phyloP scores from a whole-genome alignment of 2,888 invertebrate species.

The Vesta saturnalis region DNA sequence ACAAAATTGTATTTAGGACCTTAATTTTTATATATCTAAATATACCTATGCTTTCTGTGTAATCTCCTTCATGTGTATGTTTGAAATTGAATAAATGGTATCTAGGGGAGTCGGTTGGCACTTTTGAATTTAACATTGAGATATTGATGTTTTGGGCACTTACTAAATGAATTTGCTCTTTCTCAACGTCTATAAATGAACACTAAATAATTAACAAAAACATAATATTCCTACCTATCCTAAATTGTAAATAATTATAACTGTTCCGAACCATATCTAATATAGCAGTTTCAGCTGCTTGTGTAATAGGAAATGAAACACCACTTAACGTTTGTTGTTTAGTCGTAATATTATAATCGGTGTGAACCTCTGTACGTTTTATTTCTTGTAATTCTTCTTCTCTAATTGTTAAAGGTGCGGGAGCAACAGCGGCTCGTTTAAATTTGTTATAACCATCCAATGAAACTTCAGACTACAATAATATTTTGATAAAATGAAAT shows the following conservation, averaged over 20 bases:
- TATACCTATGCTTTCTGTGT: slow-evolving; percentile 82
- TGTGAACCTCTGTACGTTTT: slow-evolving; percentile 73
- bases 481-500: background rate
- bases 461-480: slow-evolving; percentile 70
- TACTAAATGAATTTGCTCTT: slow-evolving; percentile 88
- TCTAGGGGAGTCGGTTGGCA: slow-evolving; percentile 87
- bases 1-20: slow-evolving; percentile 50
- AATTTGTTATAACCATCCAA: slow-evolving; percentile 85
- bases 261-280: slow-evolving; percentile 76
- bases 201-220: slow-evolving; percentile 43
- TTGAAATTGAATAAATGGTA: slow-evolving; percentile 93
- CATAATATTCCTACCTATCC: slow-evolving; percentile 69
- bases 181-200: slow-evolving; percentile 86
- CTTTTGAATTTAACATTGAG: slow-evolving; percentile 75
- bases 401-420: slow-evolving; percentile 88
- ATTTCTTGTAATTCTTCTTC: slow-evolving; percentile 88
- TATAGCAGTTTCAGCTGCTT: slow-evolving; percentile 81
- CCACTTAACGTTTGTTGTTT: slow-evolving; percentile 92
- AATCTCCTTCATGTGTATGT: slow-evolving; percentile 94
- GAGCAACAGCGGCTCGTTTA: slow-evolving; percentile 79
- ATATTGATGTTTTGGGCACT: slow-evolving; percentile 75
- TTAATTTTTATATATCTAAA: slow-evolving; percentile 10
- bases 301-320: slow-evolving; percentile 88
- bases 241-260: slow-evolving; percentile 90
- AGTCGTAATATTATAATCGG: slow-evolving; percentile 82